Evolutionary conservation across 2,113 vertebrate genomes (phyloP).

Genomic region (Lepidothrix coronata): DNA sequence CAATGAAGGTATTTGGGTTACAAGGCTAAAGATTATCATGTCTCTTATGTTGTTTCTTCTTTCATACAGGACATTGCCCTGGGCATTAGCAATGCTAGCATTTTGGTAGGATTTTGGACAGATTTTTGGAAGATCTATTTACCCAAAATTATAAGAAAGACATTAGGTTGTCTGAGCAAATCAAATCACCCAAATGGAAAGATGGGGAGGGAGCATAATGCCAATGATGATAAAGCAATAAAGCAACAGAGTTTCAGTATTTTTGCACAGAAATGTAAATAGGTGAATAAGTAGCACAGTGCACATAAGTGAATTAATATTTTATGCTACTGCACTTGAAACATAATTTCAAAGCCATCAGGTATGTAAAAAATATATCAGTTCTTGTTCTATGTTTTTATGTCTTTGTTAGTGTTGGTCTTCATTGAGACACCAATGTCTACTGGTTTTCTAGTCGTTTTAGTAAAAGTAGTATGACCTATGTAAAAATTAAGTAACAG

Average conservation of each 20-base stretch:
- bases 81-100: background rate
- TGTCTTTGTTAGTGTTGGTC: background rate
- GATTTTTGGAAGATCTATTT: background rate
- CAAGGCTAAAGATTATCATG: background rate
- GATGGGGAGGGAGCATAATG: background rate
- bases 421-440: background rate
- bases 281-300: background rate
- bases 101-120: background rate
- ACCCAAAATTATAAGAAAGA: background rate
- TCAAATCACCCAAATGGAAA: background rate
- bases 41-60: background rate
- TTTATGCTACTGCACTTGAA: background rate
- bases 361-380: background rate
- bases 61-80: background rate
- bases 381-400: background rate
- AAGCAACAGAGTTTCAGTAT: background rate
- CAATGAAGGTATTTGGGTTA: background rate
- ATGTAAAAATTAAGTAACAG: background rate
- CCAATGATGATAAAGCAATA: background rate
- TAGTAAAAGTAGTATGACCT: background rate
- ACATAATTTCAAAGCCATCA: background rate
- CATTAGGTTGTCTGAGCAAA: background rate
- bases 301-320: background rate
- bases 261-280: background rate
- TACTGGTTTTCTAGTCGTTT: background rate